Percentiles rank a stretch among this genome's conserved stretches.
phyloP scores from a whole-genome alignment of 2,888 invertebrate species.

The Muscina levida region DNA sequence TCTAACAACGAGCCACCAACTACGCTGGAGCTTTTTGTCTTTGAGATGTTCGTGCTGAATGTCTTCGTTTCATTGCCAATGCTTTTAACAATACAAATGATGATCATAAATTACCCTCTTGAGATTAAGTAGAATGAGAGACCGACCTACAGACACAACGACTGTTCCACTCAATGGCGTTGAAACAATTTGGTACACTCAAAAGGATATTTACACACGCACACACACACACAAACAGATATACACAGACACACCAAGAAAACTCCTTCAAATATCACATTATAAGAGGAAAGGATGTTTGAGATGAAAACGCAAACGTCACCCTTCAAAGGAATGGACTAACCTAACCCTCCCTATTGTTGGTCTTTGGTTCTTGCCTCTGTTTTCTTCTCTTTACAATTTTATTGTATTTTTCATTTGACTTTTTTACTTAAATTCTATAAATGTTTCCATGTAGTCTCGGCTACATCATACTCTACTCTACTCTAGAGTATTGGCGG shows the following conservation, averaged over 20 bases:
- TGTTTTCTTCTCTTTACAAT: conserved; percentile 33
- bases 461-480: too few species aligned
- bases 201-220: conserved; percentile 37
- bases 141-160: neutral
- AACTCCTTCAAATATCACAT: conserved; percentile 44
- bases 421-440: conserved; percentile 62
- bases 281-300: conserved; percentile 17
- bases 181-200: conserved; percentile 2
- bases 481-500: too few species aligned
- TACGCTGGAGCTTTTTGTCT: neutral
- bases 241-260: conserved; percentile 25
- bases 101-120: conserved; percentile 78
- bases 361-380: neutral
- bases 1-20: neutral
- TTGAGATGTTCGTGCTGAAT: conserved; percentile 40
- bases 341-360: conserved; percentile 31
- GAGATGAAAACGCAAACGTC: conserved; percentile 50
- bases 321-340: conserved; percentile 36
- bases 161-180: neutral
- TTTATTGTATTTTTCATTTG: conserved; percentile 63
- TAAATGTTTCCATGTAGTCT: conserved; percentile 42
- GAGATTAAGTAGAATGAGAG: conserved; percentile 72
- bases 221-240: conserved; percentile 46
- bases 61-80: conserved; percentile 61
- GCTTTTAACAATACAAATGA: conserved; percentile 77